Conservation (phyloP, 2,888 invertebrate genomes). For the Cheilosia grossa region DNA sequence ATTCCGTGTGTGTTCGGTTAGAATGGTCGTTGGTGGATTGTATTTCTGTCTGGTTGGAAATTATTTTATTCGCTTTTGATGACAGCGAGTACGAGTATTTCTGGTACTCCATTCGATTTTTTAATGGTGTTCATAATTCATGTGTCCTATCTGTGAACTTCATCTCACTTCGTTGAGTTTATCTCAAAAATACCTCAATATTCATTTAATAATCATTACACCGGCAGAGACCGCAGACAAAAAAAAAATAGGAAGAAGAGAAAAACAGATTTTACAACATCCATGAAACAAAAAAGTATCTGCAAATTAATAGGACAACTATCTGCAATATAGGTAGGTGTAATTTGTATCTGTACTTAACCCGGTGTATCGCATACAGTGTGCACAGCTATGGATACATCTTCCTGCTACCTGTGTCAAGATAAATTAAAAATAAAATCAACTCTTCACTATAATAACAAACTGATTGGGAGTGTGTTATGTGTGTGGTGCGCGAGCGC, state of each 20-base stretch:
- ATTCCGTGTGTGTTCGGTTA: neutral
- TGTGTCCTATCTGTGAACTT: slow-evolving; percentile 62
- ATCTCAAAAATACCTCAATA: slow-evolving; percentile 63
- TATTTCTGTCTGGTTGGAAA: slow-evolving; percentile 24
- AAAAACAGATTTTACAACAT: slow-evolving; percentile 18
- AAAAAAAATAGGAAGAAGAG: neutral
- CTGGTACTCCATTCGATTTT: slow-evolving; percentile 46
- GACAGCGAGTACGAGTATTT: slow-evolving; percentile 45
- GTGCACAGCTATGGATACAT: slow-evolving; percentile 40
- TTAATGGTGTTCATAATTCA: slow-evolving; percentile 69
- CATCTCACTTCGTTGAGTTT: slow-evolving; percentile 59
- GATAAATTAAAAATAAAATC: slow-evolving; percentile 71
- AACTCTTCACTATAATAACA: slow-evolving; percentile 65
- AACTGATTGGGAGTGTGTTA: slow-evolving; percentile 61
- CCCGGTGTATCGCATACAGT: slow-evolving; percentile 47
- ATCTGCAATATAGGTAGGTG: slow-evolving; percentile 33
- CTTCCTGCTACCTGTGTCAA: slow-evolving; percentile 69
- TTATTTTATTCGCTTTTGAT: slow-evolving; percentile 24
- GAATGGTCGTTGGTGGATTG: slow-evolving; percentile 15
- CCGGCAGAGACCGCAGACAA: neutral
- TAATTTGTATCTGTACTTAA: slow-evolving; percentile 67
- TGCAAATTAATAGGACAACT: slow-evolving; percentile 73
- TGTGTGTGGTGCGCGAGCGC: neutral
- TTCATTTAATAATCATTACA: slow-evolving; percentile 64
- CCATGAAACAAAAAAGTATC: slow-evolving; percentile 32